phyloP scores from a whole-genome alignment of 2,888 invertebrate genomes.

The Craniophora ligustri region DNA sequence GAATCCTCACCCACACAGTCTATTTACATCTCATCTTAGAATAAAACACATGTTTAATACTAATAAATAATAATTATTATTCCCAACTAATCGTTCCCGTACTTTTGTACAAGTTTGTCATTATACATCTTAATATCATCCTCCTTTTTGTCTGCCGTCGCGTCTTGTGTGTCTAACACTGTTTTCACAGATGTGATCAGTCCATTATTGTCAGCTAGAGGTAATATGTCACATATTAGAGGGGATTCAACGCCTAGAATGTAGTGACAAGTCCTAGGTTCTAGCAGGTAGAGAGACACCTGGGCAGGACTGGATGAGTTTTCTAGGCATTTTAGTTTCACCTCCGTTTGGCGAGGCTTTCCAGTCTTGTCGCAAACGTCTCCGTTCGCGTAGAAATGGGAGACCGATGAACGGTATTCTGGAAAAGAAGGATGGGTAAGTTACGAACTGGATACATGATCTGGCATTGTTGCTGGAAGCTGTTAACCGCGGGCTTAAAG shows the following conservation, averaged over 20 bases:
- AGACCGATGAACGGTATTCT: constrained; percentile 91
- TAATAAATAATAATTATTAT: constrained; percentile 50
- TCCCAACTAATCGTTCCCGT: constrained; percentile 70
- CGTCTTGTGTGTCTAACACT: constrained; percentile 50
- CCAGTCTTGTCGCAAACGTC: constrained; percentile 95
- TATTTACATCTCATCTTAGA: not conserved
- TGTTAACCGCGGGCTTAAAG: too few species aligned
- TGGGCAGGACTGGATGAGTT: constrained; percentile 92
- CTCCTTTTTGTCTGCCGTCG: constrained; percentile 50
- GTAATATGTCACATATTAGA: constrained; percentile 95
- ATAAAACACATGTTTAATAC: constrained; percentile 8
- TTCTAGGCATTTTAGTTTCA: constrained; percentile 93
- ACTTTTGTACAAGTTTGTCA: constrained; percentile 60
- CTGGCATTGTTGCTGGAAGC: too few species aligned
- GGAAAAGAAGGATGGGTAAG: too few species aligned
- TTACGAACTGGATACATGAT: too few species aligned
- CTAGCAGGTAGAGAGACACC: constrained; percentile 95
- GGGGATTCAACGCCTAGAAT: constrained; percentile 98
- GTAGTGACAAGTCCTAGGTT: constrained; percentile 98
- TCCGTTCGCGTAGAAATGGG: constrained; percentile 96
- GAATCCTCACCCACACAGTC: too few species aligned
- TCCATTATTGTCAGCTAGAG: constrained; percentile 94
- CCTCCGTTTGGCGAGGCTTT: constrained; percentile 94
- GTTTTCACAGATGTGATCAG: constrained; percentile 78
- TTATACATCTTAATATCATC: constrained; percentile 58